Conservation (phyloP, 1,140 invertebrate species). For the Hypsibius dujardini region DNA sequence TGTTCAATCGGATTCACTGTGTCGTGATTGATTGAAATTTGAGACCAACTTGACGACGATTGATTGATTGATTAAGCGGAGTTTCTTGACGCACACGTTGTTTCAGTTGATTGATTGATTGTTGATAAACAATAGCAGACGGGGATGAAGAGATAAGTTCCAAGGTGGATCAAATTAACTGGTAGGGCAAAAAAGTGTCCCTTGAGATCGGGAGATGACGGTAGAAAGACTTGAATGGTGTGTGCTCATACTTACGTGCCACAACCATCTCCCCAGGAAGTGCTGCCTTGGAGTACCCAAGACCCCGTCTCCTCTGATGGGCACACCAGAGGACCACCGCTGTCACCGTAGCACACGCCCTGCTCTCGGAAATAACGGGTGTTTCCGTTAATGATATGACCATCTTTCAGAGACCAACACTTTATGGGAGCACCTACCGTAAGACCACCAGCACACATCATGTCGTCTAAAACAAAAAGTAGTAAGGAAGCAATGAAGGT, state of each 20-base stretch:
- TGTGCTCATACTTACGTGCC: neutral
- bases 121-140: too few relatives aligned
- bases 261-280: constrained; percentile 5
- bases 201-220: neutral
- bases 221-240: neutral
- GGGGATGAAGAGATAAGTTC: too few relatives aligned
- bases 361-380: neutral
- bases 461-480: neutral
- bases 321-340: neutral
- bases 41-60: too few relatives aligned
- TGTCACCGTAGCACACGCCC: neutral
- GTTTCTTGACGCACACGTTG: too few relatives aligned
- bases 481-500: too few relatives aligned
- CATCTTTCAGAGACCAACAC: neutral
- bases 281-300: constrained; percentile 4
- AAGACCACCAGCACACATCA: neutral
- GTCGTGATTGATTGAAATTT: too few relatives aligned
- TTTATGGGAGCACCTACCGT: neutral
- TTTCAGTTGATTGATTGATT: too few relatives aligned
- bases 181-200: neutral
- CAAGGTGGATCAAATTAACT: neutral
- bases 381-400: neutral
- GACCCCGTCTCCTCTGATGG: neutral
- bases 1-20: too few relatives aligned
- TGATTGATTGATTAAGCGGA: too few relatives aligned